Percentiles rank a stretch among this genome's conserved stretches.
Conservation (phyloP, 2,113 vertebrate genomes). For the Procapra przewalskii region DNA sequence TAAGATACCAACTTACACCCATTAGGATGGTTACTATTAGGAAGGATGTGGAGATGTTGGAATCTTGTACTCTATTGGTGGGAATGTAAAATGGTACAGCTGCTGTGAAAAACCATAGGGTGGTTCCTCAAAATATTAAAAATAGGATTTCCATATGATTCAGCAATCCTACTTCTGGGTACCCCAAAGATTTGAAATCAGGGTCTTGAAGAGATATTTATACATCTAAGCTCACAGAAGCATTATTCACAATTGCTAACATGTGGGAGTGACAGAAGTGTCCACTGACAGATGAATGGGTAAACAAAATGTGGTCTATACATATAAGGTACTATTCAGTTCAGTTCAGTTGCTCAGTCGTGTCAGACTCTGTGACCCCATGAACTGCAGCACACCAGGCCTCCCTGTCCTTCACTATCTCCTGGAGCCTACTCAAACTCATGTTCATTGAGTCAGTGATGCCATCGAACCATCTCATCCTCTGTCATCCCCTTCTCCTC, state of each 20-base stretch:
- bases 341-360: neutral
- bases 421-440: neutral
- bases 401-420: neutral
- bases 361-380: neutral
- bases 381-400: neutral
- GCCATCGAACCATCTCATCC: neutral
- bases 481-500: neutral
- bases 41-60: neutral
- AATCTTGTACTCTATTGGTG: too few species aligned
- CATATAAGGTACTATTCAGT: neutral
- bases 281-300: neutral
- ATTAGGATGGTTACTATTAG: neutral
- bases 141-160: neutral
- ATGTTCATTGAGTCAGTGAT: neutral
- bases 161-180: neutral
- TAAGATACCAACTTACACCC: neutral
- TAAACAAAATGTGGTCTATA: neutral
- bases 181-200: neutral
- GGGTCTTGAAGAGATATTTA: neutral
- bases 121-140: neutral
- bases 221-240: neutral
- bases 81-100: neutral
- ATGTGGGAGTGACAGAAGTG: neutral
- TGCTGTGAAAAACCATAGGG: neutral
- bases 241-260: neutral